Evolutionary conservation across 2,113 vertebrate genomes (phyloP), one percentile per base, ranked within the genome.

Genomic region (Lipophrys pholis): DNA sequence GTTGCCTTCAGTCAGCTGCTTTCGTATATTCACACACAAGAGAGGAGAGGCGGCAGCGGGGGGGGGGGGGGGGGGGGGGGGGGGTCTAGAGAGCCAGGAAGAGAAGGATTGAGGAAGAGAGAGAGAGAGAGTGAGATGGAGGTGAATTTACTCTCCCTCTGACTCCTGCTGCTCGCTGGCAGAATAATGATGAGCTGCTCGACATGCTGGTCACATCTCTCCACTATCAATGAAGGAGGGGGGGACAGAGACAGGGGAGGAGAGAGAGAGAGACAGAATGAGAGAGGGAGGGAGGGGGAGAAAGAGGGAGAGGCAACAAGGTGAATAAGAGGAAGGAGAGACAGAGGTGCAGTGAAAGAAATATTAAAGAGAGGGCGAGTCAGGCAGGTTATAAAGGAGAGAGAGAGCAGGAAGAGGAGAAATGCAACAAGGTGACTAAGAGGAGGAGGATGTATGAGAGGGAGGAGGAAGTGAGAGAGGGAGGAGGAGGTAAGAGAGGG

Each of bases 171-270:
- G 63, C 55, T 75, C 40, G 69, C 87, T 49, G 17, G 53, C 76
- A 68, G 90, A 90, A 92, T 91, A 83, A 87, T 61, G 85, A 92
- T 90, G 52, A 90, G 90, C 45, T 15, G 35, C 83, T 92, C 81
- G 58, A 80, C 80, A 92, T 90, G 83, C 90, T 11, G 65, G 67
- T 90, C 91, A 90, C 91, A 85, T 81, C 78, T 52, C 76, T 80
- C 69, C 76, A 80, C 89, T 76, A 87, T 89, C 83, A 90, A 90
- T 90, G 87, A 85, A 73, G 58, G 84, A 86, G 82, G 9, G 80
- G 83, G 2, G 4, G 21, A 30, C 21, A 30, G 21, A 4, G 21
- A 60, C 12, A 72, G 65, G 78, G 35, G 69, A 52, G 69, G 62
- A 59, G 83, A 16, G 50, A 71, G 68, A 42, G 53, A 68, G 57